phyloP scores from a whole-genome alignment of 2,113 vertebrate genomes.

The Eretmodus cyanostictus region DNA sequence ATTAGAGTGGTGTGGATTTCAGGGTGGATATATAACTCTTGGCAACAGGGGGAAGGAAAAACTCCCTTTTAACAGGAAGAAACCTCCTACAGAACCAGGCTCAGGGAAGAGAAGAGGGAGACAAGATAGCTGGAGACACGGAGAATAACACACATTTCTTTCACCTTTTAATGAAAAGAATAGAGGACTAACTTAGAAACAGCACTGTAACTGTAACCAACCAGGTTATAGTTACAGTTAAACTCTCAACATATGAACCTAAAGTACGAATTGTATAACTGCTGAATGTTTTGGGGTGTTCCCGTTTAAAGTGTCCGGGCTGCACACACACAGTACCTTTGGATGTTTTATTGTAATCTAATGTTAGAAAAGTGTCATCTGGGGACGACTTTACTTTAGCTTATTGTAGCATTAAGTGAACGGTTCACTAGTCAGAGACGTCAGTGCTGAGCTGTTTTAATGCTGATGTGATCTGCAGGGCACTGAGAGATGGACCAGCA shows the following conservation, averaged over 20 bases:
- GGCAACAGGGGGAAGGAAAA: neutral
- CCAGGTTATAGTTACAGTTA: neutral
- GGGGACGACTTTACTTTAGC: neutral
- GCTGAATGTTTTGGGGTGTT: neutral
- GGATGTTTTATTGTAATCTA: neutral
- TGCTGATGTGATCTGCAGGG: conserved; percentile 72
- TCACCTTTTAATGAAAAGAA: neutral
- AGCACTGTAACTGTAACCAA: neutral
- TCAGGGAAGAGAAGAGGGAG: neutral
- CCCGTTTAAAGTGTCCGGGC: neutral
- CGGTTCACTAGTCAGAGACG: neutral
- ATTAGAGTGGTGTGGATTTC: neutral
- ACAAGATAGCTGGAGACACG: neutral
- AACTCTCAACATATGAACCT: neutral
- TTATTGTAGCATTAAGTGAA: neutral
- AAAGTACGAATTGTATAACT: neutral
- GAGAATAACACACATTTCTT: neutral
- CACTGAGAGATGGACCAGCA: conserved; percentile 97
- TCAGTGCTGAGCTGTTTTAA: neutral
- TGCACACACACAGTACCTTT: neutral
- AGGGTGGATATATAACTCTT: neutral
- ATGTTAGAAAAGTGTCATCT: neutral
- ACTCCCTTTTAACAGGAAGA: neutral
- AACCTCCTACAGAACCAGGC: neutral
- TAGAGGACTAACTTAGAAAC: neutral